Evolutionary conservation across 2,113 vertebrate genomes (phyloP), one percentile per base, ranked within the genome.

Genomic region (Phylloscopus whistleri): DNA sequence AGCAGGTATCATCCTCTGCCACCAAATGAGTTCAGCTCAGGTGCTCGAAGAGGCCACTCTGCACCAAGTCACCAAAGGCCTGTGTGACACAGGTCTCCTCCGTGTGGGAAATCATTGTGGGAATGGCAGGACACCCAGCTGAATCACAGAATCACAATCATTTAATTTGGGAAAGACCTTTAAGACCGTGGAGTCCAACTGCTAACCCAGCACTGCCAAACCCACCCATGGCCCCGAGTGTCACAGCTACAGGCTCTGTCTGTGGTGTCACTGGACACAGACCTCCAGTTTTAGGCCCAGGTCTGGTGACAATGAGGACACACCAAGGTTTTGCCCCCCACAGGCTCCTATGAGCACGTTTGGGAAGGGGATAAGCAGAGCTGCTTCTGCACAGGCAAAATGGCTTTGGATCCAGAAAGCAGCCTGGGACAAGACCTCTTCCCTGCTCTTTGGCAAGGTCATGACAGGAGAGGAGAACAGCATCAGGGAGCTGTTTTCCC

Each of bases 91-190:
- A 4, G 12, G 8, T n/a, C 26, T 33, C 20, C 46, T 66, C 23
- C 44, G 1, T 0, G 4, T 1, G 2, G 39, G 86, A 46, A 55
- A 26, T 3, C 48, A 15, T 7, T 12, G 39, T 6, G 11, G 59
- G 31, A 46, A 31, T 1, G 1, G 26, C 6, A 5, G 28, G 12
- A 13, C 13, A 23, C 9, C 11, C 13, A 39, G 44, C 30, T 30
- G 75, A 48, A 33, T 11, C 17, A 62, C 11, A 72, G 24, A 55
- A 55, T 26, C 66, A 26, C 39, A 17, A 10, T 30, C 6, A 28
- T 44, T 62, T 41, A 9, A n/a, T 13, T 17, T 35, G 20, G 30
- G n/a, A 68, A 55, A 48, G 17, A 20, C 13, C 13, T n/a, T 59
- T 30, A 20, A 26, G 10, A 13, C 21, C 35, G 37, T 27, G 0